These are phyloP conservation scores for Bufo gargarizans DNA, from an alignment of 2,113 vertebrate genomes.

Conservation along the genomic window DNA sequence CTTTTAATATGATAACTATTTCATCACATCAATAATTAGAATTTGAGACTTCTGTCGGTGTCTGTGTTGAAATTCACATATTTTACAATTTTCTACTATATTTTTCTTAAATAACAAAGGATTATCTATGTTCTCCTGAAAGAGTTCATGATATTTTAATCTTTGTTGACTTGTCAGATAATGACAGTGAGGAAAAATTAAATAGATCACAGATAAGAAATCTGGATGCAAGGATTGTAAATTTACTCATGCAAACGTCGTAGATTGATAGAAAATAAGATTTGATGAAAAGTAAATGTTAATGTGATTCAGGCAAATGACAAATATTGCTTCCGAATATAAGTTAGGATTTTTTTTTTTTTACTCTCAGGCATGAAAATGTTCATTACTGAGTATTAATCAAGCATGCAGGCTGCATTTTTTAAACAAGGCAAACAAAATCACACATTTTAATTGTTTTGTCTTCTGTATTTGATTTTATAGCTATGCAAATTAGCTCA, in stretches of 20 bases:
- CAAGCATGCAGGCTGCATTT: neutral
- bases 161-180: slow-evolving; percentile 56
- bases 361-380: slow-evolving; percentile 45
- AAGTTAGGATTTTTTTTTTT: slow-evolving; percentile 17
- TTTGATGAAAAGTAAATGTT: slow-evolving; percentile 57
- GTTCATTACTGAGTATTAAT: slow-evolving; percentile 21
- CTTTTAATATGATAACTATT: slow-evolving; percentile 9
- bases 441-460: neutral
- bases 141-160: slow-evolving; percentile 52
- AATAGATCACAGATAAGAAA: slow-evolving; percentile 56
- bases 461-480: no score
- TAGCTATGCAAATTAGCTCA: no score
- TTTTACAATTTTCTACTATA: slow-evolving; percentile 10
- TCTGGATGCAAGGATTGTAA: slow-evolving; percentile 41
- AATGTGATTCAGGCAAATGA: slow-evolving; percentile 56
- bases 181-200: slow-evolving; percentile 53
- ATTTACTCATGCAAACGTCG: slow-evolving; percentile 50
- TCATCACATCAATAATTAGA: neutral
- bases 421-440: neutral
- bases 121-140: slow-evolving; percentile 46
- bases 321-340: slow-evolving; percentile 37
- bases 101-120: slow-evolving; percentile 33
- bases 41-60: neutral
- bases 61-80: neutral
- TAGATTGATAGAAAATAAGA: slow-evolving; percentile 46